These are phyloP conservation scores for Urocyon cinereoargenteus DNA, from an alignment of 2,797 vertebrate genomes.

Conservation along the genomic window DNA sequence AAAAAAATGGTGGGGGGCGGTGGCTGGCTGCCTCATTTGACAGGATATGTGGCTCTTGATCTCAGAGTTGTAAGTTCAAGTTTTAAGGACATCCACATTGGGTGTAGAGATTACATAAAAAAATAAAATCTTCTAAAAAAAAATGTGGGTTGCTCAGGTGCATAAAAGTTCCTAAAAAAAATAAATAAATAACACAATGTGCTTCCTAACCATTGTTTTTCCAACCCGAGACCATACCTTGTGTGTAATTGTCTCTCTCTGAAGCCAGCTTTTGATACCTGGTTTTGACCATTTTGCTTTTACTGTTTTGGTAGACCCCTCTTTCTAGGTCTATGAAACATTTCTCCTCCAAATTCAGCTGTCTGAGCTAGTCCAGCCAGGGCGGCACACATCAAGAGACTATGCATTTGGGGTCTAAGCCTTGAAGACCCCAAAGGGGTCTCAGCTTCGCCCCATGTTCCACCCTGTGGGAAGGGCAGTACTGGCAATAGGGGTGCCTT, in stretches of 20 bases:
- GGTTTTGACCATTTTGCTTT: background rate
- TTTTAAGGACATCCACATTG: background rate
- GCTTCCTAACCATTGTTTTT: background rate
- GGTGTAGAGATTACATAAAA: background rate
- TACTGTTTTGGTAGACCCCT: background rate
- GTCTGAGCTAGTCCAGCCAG: background rate
- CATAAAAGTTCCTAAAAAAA: background rate
- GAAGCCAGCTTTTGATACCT: background rate
- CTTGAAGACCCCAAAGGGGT: too few relatives aligned
- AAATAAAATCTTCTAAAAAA: background rate
- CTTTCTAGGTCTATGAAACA: background rate
- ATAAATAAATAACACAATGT: background rate
- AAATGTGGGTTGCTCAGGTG: background rate
- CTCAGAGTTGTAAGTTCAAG: background rate
- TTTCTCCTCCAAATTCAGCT: background rate
- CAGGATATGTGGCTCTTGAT: background rate
- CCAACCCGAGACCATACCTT: background rate
- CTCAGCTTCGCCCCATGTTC: background rate
- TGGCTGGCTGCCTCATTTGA: background rate
- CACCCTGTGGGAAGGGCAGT: background rate
- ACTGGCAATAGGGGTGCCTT: background rate
- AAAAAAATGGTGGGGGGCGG: too few relatives aligned
- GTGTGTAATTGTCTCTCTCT: background rate
- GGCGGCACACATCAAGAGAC: background rate
- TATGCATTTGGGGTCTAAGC: background rate